Evolutionary conservation across 2,113 vertebrate species (phyloP).

Genomic region (Donacobius atricapilla): DNA sequence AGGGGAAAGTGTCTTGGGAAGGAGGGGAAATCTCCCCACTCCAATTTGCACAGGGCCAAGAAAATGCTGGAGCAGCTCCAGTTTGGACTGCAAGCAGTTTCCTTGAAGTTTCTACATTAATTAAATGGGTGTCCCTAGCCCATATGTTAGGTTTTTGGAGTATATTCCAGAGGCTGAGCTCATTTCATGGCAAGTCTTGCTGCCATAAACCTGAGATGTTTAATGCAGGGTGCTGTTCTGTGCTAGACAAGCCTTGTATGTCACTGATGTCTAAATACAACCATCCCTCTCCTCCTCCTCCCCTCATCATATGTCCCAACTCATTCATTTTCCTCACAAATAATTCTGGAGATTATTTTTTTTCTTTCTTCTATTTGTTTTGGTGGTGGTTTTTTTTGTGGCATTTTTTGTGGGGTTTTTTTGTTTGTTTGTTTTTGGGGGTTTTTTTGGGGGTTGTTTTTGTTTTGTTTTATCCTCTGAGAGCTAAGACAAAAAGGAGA

Average conservation of each 20-base stretch:
- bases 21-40: neutral
- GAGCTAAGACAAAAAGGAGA: neutral
- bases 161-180: conserved; percentile 50
- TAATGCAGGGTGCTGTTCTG: conserved; percentile 15
- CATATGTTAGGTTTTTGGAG: conserved; percentile 6
- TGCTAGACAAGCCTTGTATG: neutral
- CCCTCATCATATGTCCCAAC: neutral
- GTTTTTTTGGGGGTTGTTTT: too few species aligned
- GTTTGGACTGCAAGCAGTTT: conserved; percentile 35
- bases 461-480: neutral
- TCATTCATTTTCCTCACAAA: conserved; percentile 5
- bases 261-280: neutral
- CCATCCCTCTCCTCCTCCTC: neutral
- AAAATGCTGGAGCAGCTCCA: conserved; percentile 51
- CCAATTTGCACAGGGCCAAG: conserved; percentile 15
- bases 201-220: conserved; percentile 26
- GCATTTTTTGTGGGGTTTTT: neutral
- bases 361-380: neutral
- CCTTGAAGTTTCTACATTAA: conserved; percentile 50
- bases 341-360: neutral
- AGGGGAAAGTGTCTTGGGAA: neutral
- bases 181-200: conserved; percentile 43
- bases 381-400: too few species aligned
- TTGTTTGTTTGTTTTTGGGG: neutral
- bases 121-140: conserved; percentile 55